These are phyloP conservation scores for Ceyx melanurus DNA, from an alignment of 2,113 vertebrate species.

Conservation along the genomic window DNA sequence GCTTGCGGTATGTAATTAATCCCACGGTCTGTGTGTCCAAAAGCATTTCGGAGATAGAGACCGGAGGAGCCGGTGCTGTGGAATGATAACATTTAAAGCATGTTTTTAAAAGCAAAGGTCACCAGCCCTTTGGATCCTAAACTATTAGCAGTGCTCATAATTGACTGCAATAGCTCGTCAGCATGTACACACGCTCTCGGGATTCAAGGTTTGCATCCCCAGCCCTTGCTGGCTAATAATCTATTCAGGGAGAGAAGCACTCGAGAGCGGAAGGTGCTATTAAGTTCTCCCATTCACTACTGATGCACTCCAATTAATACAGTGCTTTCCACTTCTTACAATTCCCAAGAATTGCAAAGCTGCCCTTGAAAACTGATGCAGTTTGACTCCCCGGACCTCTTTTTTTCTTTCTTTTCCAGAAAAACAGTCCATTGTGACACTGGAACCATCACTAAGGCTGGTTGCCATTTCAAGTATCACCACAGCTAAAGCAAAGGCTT, in stretches of 20 bases:
- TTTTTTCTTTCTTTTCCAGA: neutral
- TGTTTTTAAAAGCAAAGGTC: slow-evolving; percentile 57
- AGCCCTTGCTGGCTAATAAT: slow-evolving; percentile 42
- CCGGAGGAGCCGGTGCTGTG: slow-evolving; percentile 24
- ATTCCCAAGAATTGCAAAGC: neutral
- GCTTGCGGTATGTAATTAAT: slow-evolving; percentile 81
- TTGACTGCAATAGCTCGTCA: slow-evolving; percentile 26
- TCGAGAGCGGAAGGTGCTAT: slow-evolving; percentile 39
- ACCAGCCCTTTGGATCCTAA: slow-evolving; percentile 21
- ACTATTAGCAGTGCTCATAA: slow-evolving; percentile 34
- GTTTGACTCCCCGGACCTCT: neutral
- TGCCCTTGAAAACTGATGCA: slow-evolving; percentile 26
- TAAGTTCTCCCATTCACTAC: slow-evolving; percentile 42
- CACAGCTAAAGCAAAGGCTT: slow-evolving; percentile 12
- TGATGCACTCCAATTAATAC: neutral
- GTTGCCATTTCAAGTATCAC: slow-evolving; percentile 7
- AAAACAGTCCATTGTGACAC: neutral
- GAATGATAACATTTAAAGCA: slow-evolving; percentile 50
- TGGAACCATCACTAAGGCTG: neutral
- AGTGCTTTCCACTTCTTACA: slow-evolving; percentile 33
- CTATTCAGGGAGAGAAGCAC: slow-evolving; percentile 50
- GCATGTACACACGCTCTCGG: neutral
- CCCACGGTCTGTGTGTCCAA: slow-evolving; percentile 79
- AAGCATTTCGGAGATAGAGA: slow-evolving; percentile 71
- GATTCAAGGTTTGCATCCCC: slow-evolving; percentile 33